phyloP scores from a whole-genome alignment of 2,797 vertebrate genomes.

The Enteromius paludinosus region DNA sequence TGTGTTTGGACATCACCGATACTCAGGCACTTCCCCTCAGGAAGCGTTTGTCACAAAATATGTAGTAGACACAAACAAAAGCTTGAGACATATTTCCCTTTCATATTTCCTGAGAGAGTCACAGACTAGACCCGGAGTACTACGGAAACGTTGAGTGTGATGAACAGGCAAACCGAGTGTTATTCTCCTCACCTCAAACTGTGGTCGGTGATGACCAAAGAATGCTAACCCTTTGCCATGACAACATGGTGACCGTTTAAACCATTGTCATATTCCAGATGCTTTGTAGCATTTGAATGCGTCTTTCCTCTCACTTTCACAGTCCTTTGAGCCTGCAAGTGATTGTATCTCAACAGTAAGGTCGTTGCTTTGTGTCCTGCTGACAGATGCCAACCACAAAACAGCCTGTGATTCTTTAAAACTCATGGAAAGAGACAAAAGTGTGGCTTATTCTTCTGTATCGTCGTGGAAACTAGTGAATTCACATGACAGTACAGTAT shows the following conservation, averaged over 20 bases:
- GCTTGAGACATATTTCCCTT: conserved; percentile 38
- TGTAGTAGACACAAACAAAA: conserved; percentile 43
- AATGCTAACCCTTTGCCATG: conserved; percentile 23
- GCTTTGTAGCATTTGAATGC: conserved; percentile 24
- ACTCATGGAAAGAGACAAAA: conserved; percentile 48
- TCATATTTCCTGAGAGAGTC: conserved; percentile 29
- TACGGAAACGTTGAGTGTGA: conserved; percentile 44
- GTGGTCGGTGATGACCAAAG: conserved; percentile 23
- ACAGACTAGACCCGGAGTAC: conserved; percentile 29
- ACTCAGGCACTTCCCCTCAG: conserved; percentile 2
- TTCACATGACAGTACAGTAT: conserved; percentile 21
- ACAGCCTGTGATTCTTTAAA: conserved; percentile 33
- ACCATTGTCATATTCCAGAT: conserved; percentile 33
- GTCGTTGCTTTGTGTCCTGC: conserved; percentile 33
- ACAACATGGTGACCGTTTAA: conserved; percentile 34
- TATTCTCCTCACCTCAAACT: conserved; percentile 47
- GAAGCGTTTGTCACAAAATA: conserved; percentile 42
- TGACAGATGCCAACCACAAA: not conserved
- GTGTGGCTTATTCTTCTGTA: conserved; percentile 22
- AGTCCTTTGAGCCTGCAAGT: not conserved
- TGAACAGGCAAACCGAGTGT: conserved; percentile 37
- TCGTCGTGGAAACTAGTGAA: conserved; percentile 43
- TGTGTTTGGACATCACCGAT: not conserved
- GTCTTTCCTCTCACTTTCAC: conserved; percentile 20
- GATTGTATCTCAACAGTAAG: conserved; percentile 34